Evolutionary conservation across 2,797 vertebrate species (phyloP).

Genomic region (Selene dorsalis): DNA sequence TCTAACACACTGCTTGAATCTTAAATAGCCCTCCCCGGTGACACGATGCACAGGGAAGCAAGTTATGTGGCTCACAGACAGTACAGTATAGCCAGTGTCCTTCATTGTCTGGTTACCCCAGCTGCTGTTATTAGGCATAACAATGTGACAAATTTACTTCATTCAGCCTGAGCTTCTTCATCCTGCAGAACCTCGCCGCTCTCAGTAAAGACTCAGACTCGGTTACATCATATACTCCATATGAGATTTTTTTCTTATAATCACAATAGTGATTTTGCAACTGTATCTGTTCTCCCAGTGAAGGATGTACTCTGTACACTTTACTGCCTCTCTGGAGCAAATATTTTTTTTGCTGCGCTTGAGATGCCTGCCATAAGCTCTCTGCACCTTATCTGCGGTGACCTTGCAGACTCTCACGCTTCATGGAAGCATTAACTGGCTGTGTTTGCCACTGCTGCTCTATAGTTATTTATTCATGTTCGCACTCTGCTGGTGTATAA

Average conservation of each 20-base stretch:
- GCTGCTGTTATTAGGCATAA: conserved; percentile 37
- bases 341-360: conserved; percentile 59
- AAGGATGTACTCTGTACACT: conserved; percentile 30
- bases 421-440: conserved; percentile 63
- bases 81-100: conserved; percentile 46
- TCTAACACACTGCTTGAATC: conserved; percentile 73
- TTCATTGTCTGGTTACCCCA: conserved; percentile 55
- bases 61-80: conserved; percentile 55
- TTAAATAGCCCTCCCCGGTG: conserved; percentile 70
- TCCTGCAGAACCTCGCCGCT: background rate
- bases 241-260: background rate
- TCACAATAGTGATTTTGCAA: background rate
- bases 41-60: conserved; percentile 46
- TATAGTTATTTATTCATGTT: conserved; percentile 80
- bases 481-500: conserved; percentile 67
- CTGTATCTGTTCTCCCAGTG: conserved; percentile 15
- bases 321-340: conserved; percentile 36
- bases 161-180: background rate
- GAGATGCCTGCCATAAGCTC: conserved; percentile 58
- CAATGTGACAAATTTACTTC: conserved; percentile 36
- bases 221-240: background rate
- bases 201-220: conserved; percentile 21
- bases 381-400: conserved; percentile 61
- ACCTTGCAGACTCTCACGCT: conserved; percentile 75
- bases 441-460: conserved; percentile 63